Base-by-base conservation (phyloP, 2,797 vertebrate genomes). In the Rhynchotus rufescens region DNA sequence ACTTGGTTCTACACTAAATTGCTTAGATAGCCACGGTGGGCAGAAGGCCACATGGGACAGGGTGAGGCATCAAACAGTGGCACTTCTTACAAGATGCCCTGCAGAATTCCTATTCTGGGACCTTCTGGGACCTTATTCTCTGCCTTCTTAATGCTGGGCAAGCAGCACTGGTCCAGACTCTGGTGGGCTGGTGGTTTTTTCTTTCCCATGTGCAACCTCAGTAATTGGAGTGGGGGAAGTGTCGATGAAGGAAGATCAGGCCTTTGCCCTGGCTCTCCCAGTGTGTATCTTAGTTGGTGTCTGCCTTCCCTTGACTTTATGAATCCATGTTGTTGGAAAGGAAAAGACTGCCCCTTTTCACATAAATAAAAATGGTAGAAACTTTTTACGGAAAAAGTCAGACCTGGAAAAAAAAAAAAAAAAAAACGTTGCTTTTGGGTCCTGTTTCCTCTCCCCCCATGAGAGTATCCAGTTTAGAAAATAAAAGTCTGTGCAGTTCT, bases 151-250 rank as follows among this genome's bases (percentile, higher is more conserved):
- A 30, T 0, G 0, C 45, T 57, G 61, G 15, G 17, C 69, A 79
- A 74, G 71, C 64, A 89, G 64, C 74, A 59, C 16, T 25, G 28
- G 28, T 82, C 26, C 34, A 0, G 1, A 2, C 32, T 54, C 66
- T 0, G 15, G n/a, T 20, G 0, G 23, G 51, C 66, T 0, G 15
- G n/a, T 20, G 0, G 23, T 16, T 34, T 92, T 9, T 81, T 67
- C 81, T 84, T 36, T 36, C 36, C 36, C 36, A 3, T 67, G 49
- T 82, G 49, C 47, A 80, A 40, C 61, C n/a, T 8, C 20, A 84
- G 36, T 69, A 84, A 75, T 32, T 54, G 30, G 30, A 10, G 4
- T n/a, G 51, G 60, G 52, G 47, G 15, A 56, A 67, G 10, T 1
- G 0, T 56, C 49, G 40, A 40, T 75, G 74, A 62, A 77, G 56